Percentiles rank a stretch among this genome's conserved stretches.
These are phyloP conservation scores for Fundulus diaphanus DNA, from an alignment of 2,797 vertebrate species.

Conservation along the genomic window DNA sequence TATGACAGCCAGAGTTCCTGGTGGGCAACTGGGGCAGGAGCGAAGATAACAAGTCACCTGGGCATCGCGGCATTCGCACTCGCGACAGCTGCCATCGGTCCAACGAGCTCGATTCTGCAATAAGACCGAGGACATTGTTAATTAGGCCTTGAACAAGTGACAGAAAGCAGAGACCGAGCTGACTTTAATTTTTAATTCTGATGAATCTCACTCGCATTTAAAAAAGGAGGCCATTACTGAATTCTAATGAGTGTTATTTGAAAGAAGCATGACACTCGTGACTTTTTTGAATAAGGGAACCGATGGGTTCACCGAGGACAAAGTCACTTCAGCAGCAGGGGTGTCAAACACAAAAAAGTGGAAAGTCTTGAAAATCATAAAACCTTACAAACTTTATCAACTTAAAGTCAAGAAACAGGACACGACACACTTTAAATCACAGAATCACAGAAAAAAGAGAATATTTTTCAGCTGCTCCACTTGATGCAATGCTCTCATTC, in stretches of 20 bases:
- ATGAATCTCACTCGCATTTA: conserved; percentile 6
- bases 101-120: conserved; percentile 78
- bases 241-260: conserved; percentile 15
- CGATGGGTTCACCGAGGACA: not conserved
- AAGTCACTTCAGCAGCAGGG: not conserved
- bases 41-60: conserved; percentile 86
- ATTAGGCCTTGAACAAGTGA: not conserved
- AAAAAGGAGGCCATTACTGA: conserved; percentile 10
- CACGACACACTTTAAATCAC: not conserved
- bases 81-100: conserved; percentile 80
- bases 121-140: not conserved
- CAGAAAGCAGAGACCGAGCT: not conserved
- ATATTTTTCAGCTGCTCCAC: not conserved
- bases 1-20: conserved; percentile 73
- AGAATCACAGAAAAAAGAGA: not conserved
- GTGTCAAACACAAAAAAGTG: not conserved
- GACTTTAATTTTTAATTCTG: conserved; percentile 4
- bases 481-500: not conserved
- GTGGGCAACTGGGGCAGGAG: conserved; percentile 86
- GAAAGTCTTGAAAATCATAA: not conserved
- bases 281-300: not conserved
- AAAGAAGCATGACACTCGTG: not conserved
- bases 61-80: conserved; percentile 84
- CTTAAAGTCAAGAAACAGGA: not conserved
- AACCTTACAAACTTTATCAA: not conserved